These are phyloP conservation scores for Arenaria interpres DNA, from an alignment of 2,113 vertebrate genomes.

Conservation along the genomic window DNA sequence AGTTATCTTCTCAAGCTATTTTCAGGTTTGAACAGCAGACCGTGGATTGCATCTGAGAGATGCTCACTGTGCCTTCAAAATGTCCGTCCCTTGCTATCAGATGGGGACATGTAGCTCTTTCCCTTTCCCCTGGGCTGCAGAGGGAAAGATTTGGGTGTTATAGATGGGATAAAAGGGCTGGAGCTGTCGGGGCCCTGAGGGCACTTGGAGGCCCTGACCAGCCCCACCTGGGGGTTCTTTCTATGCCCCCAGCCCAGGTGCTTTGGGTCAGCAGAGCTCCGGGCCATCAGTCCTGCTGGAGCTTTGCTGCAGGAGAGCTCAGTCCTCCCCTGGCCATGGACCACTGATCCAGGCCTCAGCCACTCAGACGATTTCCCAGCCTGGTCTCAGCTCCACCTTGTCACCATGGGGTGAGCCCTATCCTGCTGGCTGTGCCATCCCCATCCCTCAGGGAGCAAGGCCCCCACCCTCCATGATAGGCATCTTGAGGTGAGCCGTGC, in stretches of 20 bases:
- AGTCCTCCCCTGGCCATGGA: rapidly evolving
- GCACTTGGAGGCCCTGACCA: not conserved
- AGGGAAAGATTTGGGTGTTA: not conserved
- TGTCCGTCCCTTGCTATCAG: not conserved
- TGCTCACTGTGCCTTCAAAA: not conserved
- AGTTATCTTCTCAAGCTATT: not conserved
- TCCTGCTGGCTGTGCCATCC: too few relatives aligned
- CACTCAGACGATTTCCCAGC: too few relatives aligned
- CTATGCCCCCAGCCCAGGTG: not conserved
- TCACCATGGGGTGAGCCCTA: not conserved
- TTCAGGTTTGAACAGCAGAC: not conserved
- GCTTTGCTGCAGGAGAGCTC: not conserved
- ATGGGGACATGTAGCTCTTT: not conserved
- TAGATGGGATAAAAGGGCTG: not conserved
- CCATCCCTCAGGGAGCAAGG: rapidly evolving
- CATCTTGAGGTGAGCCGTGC: not conserved
- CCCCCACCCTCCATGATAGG: rapidly evolving
- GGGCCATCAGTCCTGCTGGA: rapidly evolving
- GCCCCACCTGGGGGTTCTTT: not conserved
- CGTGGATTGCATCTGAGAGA: not conserved
- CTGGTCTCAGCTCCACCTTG: rapidly evolving
- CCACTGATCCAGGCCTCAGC: rapidly evolving
- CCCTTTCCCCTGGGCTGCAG: not conserved
- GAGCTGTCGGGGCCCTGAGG: not conserved
- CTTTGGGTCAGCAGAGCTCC: not conserved